Evolutionary conservation across 2,888 invertebrate genomes (phyloP), one percentile per base, ranked within the genome.

Genomic region (Sympetrum striolatum): DNA sequence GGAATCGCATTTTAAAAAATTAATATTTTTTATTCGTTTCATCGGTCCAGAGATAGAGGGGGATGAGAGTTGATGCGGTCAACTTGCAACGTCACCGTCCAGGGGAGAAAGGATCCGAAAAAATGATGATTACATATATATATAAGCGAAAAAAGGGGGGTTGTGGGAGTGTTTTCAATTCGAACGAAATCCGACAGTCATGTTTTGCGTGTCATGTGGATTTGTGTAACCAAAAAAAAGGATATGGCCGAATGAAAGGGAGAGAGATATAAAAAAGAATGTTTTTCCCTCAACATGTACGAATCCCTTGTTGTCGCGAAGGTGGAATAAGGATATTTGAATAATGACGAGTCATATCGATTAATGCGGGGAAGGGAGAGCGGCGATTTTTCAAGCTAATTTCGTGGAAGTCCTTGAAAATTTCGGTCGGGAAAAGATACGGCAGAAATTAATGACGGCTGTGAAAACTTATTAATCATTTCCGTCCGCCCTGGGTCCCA

Each of bases 321-420:
- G 86, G 86, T 86, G 86, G 86, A 86, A 86, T 86, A 86, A 86
- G n/a, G 86, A 86, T 86, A 86, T 86, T 86, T 86, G 86, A 86
- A 86, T 86, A 86, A 86, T 86, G 60, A 86, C 86, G 86, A 86
- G 86, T 86, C 86, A 86, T 37, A 86, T 86, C 86, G 60, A 86
- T 86, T 86, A 86, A 86, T 86, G 60, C 60, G 37, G 14, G 39
- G 86, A 82, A 58, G 31, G 58, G 82, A 82, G 86, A 86, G 86
- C 86, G 86, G 86, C 86, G 86, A 86, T 86, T 86, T 86, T 86
- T 86, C 86, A 86, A 86, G 60, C 86, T 86, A 86, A 86, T 86
- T 86, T 86, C 86, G 86, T 86, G 60, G n/a, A 60, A 86, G 86
- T 86, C 86, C 86, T 86, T 86, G 86, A 86, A 64, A 86, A 86